Percentiles rank a stretch among this genome's conserved stretches.
Evolutionary conservation across 2,888 invertebrate species (phyloP).

Genomic region (Zhuqinia jingwanae): DNA sequence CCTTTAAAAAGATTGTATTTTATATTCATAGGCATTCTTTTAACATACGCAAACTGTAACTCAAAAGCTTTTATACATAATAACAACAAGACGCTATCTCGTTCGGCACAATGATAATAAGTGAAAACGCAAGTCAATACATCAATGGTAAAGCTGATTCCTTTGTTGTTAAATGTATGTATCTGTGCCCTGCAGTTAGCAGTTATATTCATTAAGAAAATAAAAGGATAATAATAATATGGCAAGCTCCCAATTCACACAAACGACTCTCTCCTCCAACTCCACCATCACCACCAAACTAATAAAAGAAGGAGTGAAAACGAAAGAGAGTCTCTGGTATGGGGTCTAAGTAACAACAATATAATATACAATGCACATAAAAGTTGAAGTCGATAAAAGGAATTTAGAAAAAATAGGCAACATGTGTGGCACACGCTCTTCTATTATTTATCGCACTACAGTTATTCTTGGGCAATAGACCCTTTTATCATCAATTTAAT

Average conservation of each 20-base stretch:
- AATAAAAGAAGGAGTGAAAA: neutral
- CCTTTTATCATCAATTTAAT: conserved; percentile 68
- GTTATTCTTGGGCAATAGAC: conserved; percentile 64
- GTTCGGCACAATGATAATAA: conserved; percentile 38
- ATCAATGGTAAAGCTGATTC: conserved; percentile 37
- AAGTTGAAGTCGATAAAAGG: conserved; percentile 49
- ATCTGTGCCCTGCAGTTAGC: conserved; percentile 10
- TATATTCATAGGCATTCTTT: too few species aligned
- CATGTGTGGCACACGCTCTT: conserved; percentile 57
- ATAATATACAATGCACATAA: conserved; percentile 19
- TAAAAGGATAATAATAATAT: conserved; percentile 48
- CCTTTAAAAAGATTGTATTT: too few species aligned
- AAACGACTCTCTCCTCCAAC: neutral
- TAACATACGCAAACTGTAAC: too few species aligned
- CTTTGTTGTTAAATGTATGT: neutral
- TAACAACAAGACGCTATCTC: neutral
- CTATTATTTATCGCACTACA: conserved; percentile 66
- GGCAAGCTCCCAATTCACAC: conserved; percentile 2
- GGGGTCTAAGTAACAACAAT: too few species aligned
- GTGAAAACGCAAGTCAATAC: conserved; percentile 26
- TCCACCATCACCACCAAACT: neutral
- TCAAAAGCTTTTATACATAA: neutral
- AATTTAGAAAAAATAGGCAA: conserved; percentile 51
- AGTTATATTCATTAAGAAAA: conserved; percentile 63
- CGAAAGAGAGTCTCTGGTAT: too few species aligned